These are phyloP conservation scores for Epinotia ramella DNA, from an alignment of 2,888 invertebrate species.

Conservation along the genomic window DNA sequence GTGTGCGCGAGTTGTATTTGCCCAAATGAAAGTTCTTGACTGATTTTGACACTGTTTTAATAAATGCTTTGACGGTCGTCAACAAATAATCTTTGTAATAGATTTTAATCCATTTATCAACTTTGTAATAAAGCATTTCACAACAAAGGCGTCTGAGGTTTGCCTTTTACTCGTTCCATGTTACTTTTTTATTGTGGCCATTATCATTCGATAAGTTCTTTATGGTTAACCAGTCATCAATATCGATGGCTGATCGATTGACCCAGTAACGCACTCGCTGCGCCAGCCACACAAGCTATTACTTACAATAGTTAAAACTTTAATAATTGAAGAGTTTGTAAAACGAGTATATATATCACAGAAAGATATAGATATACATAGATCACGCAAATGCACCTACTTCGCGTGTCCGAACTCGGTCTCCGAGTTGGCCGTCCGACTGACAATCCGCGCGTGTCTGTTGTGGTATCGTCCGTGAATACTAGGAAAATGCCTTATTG, in stretches of 20 bases:
- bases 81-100: not conserved
- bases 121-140: not conserved
- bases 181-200: not conserved
- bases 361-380: too few relatives aligned
- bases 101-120: not conserved
- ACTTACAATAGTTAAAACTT: too few relatives aligned
- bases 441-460: too few relatives aligned
- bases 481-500: too few relatives aligned
- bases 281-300: too few relatives aligned
- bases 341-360: too few relatives aligned
- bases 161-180: not conserved
- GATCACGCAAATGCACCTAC: too few relatives aligned
- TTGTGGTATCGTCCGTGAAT: too few relatives aligned
- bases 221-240: not conserved
- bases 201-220: not conserved
- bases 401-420: too few relatives aligned
- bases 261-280: too few relatives aligned
- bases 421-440: too few relatives aligned
- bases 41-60: conserved; percentile 56
- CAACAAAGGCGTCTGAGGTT: not conserved
- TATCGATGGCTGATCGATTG: not conserved
- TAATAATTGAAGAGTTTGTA: not conserved
- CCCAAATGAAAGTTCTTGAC: conserved; percentile 50
- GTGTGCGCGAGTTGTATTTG: not conserved
- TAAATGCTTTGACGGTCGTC: not conserved